Conservation (phyloP, 2,888 invertebrate species). For the Shargacucullia verbasci region DNA sequence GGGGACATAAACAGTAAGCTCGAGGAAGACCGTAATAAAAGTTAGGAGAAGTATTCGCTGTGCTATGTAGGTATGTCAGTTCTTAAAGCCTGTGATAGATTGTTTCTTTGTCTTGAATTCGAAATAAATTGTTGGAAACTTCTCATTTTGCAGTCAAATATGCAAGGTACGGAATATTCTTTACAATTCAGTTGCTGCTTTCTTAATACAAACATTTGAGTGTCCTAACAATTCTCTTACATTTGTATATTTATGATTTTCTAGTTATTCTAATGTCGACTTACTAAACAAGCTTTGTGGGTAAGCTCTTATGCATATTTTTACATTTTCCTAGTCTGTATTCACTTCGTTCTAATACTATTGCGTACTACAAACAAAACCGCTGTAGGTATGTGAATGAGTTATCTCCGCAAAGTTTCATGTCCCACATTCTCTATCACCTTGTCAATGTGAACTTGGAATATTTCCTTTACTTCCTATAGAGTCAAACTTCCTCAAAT, state of each 20-base stretch:
- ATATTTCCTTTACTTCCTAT: constrained; percentile 59
- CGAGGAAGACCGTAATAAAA: constrained; percentile 73
- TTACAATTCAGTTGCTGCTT: constrained; percentile 22
- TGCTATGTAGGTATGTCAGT: constrained; percentile 59
- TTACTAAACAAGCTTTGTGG: constrained; percentile 33
- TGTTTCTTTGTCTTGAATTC: constrained; percentile 61
- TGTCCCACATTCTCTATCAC: constrained; percentile 52
- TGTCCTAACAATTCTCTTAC: constrained; percentile 12
- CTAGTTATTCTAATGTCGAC: constrained; percentile 23
- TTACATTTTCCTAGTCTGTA: constrained; percentile 31
- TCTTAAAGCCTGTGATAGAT: constrained; percentile 64
- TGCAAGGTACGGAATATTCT: constrained; percentile 12
- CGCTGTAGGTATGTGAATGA: constrained; percentile 61
- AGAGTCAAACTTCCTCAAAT: constrained; percentile 54
- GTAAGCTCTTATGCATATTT: constrained; percentile 38
- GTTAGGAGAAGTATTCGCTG: constrained; percentile 66
- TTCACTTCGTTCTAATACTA: constrained; percentile 45
- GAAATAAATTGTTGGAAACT: constrained; percentile 59
- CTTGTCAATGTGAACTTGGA: constrained; percentile 61
- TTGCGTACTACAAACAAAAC: constrained; percentile 58
- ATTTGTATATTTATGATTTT: constrained; percentile 22
- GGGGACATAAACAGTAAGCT: constrained; percentile 72
- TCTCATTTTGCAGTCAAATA: constrained; percentile 27
- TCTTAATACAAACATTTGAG: no score
- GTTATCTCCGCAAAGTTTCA: constrained; percentile 60